Conservation (phyloP, 1,140 invertebrate species). For the Capitella teleta region DNA sequence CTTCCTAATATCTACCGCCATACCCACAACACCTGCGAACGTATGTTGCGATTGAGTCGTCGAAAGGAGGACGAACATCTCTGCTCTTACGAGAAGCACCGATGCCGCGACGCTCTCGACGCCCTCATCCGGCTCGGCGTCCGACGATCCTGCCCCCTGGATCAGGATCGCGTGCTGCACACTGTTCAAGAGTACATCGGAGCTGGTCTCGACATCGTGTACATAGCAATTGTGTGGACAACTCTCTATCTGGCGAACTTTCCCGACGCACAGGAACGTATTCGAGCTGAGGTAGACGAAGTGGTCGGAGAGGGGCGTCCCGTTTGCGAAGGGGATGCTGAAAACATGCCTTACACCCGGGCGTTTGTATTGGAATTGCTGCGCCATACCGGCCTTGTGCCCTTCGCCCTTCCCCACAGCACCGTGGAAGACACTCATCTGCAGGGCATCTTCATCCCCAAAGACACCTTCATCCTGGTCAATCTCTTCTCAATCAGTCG, state of each 20-base stretch:
- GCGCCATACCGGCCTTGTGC: constrained; percentile 25
- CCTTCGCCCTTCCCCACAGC: constrained; percentile 33
- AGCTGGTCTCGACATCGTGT: constrained; percentile 42
- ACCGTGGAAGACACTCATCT: constrained; percentile 30
- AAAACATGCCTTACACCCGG: constrained; percentile 23
- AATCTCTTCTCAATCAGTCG: constrained; percentile 28
- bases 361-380: constrained; percentile 21
- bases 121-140: constrained; percentile 17
- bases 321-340: constrained; percentile 7
- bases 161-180: constrained; percentile 19
- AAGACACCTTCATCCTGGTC: constrained; percentile 28
- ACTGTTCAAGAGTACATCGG: constrained; percentile 28
- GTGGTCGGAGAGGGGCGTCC: constrained; percentile 6
- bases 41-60: constrained; percentile 21
- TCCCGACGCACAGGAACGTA: constrained; percentile 26
- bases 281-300: constrained; percentile 16
- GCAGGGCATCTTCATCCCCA: constrained; percentile 19
- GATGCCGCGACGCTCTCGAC: constrained; percentile 21
- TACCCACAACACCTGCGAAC: constrained; percentile 15
- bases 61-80: constrained; percentile 14
- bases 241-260: constrained; percentile 37
- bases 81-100: constrained; percentile 24
- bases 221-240: constrained; percentile 37
- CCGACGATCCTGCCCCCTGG: constrained; percentile 21
- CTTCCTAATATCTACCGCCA: background rate